A percentile compares a stretch with the other conserved stretches of the same genome.
phyloP scores from a whole-genome alignment of 2,888 invertebrate species.

The Polyommatus iphigenia region DNA sequence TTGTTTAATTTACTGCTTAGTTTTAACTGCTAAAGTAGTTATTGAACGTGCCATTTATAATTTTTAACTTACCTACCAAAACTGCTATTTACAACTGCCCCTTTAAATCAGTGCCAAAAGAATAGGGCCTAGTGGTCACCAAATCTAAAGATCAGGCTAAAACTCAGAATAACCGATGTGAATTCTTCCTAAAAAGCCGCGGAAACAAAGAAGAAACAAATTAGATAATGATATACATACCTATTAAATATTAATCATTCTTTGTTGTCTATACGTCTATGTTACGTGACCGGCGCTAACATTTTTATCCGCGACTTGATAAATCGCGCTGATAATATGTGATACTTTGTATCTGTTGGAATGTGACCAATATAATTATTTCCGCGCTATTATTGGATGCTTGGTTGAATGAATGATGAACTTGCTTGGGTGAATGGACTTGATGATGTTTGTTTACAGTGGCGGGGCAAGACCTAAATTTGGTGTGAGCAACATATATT shows the following conservation, averaged over 20 bases:
- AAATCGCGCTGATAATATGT: background rate
- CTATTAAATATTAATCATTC: slow-evolving; percentile 1
- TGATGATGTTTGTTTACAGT: background rate
- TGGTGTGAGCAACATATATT: no score
- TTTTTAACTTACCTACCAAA: no score
- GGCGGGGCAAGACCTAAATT: no score
- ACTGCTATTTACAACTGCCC: no score
- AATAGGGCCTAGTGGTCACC: no score
- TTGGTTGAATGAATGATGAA: background rate
- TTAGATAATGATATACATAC: background rate
- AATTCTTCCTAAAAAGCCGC: background rate
- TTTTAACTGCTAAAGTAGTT: no score
- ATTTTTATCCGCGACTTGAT: background rate
- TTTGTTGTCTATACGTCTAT: background rate
- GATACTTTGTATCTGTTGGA: background rate
- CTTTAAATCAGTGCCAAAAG: no score
- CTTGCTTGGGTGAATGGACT: slow-evolving; percentile 9
- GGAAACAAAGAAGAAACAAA: background rate
- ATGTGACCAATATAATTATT: background rate
- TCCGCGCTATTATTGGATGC: background rate
- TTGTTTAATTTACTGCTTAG: no score
- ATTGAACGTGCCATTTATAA: no score
- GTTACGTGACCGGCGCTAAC: slow-evolving; percentile 27
- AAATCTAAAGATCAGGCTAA: no score
- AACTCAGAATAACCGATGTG: background rate